These are phyloP conservation scores for Clarias laeviceps DNA, from an alignment of 2,797 vertebrate genomes.

Conservation along the genomic window DNA sequence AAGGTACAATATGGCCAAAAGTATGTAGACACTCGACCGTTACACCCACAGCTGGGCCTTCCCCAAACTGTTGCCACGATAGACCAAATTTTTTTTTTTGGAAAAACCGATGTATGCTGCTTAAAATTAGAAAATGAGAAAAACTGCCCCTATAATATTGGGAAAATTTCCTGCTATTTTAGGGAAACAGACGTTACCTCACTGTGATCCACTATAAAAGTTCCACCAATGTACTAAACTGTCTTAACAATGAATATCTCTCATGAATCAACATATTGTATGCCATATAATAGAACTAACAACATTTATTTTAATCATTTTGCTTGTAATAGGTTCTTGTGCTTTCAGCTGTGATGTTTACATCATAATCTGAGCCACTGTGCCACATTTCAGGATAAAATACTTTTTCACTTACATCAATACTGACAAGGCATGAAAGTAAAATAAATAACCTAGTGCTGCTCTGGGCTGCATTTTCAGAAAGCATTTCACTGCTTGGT, in stretches of 20 bases:
- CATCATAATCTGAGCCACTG: background rate
- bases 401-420: background rate
- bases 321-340: background rate
- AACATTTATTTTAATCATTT: background rate
- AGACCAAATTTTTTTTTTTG: background rate
- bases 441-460: background rate
- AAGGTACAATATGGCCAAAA: background rate
- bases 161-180: background rate
- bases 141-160: too few relatives aligned
- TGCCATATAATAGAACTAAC: background rate
- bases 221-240: background rate
- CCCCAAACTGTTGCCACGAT: background rate
- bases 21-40: background rate
- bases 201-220: background rate
- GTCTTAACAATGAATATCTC: background rate
- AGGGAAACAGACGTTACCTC: background rate
- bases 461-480: background rate
- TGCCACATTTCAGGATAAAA: background rate
- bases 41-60: background rate
- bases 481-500: conserved; percentile 1
- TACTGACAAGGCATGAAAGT: background rate
- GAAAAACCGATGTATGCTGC: background rate
- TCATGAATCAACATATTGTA: background rate
- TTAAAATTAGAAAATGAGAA: too few relatives aligned
- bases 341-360: background rate